Base-by-base conservation (phyloP, 2,113 vertebrate genomes). In the Phodopus roborovskii region DNA sequence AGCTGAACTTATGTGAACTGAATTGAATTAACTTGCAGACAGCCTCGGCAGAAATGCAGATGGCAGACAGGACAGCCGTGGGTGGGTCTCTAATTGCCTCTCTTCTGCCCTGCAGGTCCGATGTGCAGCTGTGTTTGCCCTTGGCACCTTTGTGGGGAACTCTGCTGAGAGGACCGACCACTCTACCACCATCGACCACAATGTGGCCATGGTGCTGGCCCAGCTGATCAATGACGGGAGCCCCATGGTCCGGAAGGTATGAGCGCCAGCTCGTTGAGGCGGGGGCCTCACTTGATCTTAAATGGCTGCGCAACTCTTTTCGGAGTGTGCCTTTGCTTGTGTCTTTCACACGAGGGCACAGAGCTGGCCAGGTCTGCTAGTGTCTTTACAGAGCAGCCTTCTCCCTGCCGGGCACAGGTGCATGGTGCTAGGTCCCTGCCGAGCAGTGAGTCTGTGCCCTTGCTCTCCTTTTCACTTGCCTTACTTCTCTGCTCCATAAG, bases 151-250 rank as follows among this genome's bases (percentile, higher is more conserved):
- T 28, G 99, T 99, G 97, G 99, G 99, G 15, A 99, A 99, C 98
- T 99, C 99, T 0, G 99, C 99, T 0, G 99, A 99, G 97, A 98
- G 99, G 93, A 99, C 99, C 0, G 99, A 99, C 94, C 99, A 99
- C 98, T 99, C 99, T 22, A 99, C 99, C 97, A 99, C 99, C 97
- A 99, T 99, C 5, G 99, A 99, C 97, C 99, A 99, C 98, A 99
- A 99, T 9, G 99, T 99, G 97, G 99, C 99, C 96, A 99, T 99
- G 99, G 99, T 99, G 99, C 94, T 99, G 95, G 99, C 99, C 1
- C 99, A 99, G 97, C 99, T 99, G 86, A 99, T 99, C 98, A 99
- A 99, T 5, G 99, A 99, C 0, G 99, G 99, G 73, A 99, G 99
- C 97, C 99, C 99, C 9, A 98, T 99, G 97, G 99, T 99, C 30